phyloP scores from a whole-genome alignment of 2,888 invertebrate species.

The Ophonus ardosiacus region DNA sequence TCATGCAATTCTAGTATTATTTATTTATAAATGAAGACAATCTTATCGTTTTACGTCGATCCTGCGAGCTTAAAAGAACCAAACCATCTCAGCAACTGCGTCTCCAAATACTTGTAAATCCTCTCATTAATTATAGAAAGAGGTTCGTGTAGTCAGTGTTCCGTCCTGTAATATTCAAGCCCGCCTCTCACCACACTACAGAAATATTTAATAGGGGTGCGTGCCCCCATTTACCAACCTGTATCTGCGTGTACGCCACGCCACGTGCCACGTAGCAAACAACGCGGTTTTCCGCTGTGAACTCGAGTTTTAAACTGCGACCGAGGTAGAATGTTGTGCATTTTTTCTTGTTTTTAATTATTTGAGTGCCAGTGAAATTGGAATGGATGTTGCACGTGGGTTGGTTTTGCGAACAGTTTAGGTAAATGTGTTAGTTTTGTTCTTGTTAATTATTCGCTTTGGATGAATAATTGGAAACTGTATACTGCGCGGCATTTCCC shows the following conservation, averaged over 20 bases:
- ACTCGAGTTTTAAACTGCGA: neutral
- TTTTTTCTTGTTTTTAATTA: constrained; percentile 50
- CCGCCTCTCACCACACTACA: neutral
- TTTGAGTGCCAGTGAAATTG: constrained; percentile 27
- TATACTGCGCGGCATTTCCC: neutral
- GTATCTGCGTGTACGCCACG: neutral
- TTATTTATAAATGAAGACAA: no score
- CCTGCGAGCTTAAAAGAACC: neutral
- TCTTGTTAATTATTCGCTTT: constrained; percentile 3
- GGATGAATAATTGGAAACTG: constrained; percentile 3
- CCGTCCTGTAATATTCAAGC: constrained; percentile 7
- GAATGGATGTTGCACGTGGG: constrained; percentile 17
- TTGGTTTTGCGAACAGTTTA: constrained; percentile 23
- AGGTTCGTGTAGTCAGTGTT: constrained; percentile 21
- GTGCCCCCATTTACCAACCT: constrained; percentile 22
- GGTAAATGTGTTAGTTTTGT: constrained; percentile 19
- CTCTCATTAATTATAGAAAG: constrained; percentile 18
- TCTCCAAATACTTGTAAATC: constrained; percentile 36
- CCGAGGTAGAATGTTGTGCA: neutral
- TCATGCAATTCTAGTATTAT: no score
- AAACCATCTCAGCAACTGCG: constrained; percentile 13
- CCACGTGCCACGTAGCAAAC: neutral
- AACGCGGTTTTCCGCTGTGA: constrained; percentile 1
- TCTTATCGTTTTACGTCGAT: no score
- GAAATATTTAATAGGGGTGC: constrained; percentile 44